Percentiles rank a stretch among this genome's conserved stretches.
Conservation (phyloP, 2,888 invertebrate genomes). For the Xylophagus ater region DNA sequence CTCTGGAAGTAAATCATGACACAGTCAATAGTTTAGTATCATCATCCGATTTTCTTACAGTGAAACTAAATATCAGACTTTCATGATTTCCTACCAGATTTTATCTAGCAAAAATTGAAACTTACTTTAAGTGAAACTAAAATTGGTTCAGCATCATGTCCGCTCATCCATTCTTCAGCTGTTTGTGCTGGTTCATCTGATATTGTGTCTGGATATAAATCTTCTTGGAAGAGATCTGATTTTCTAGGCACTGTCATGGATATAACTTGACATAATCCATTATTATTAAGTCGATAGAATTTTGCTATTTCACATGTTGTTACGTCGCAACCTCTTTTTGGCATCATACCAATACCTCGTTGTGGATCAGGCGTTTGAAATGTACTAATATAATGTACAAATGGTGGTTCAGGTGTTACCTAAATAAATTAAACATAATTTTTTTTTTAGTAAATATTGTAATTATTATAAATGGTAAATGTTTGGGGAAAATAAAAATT, state of each 20-base stretch:
- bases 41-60: no score
- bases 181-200: constrained; percentile 81
- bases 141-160: constrained; percentile 81
- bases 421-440: constrained; percentile 25
- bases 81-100: no score
- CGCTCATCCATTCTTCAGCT: constrained; percentile 86
- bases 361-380: constrained; percentile 98
- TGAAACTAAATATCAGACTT: no score
- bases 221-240: constrained; percentile 95
- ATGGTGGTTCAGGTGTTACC: constrained; percentile 87
- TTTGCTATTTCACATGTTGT: constrained; percentile 88
- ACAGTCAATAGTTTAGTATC: no score
- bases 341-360: constrained; percentile 95
- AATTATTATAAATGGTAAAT: neutral
- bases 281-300: constrained; percentile 92
- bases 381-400: constrained; percentile 93
- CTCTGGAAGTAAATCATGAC: no score
- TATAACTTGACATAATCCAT: constrained; percentile 76
- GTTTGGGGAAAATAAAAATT: neutral
- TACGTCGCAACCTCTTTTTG: constrained; percentile 92
- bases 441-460: neutral
- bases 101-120: no score
- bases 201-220: constrained; percentile 89
- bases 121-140: constrained; percentile 84
- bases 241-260: constrained; percentile 98